These are phyloP conservation scores for Zygogramma bicolorata DNA, from an alignment of 2,888 invertebrate genomes.

Conservation along the genomic window DNA sequence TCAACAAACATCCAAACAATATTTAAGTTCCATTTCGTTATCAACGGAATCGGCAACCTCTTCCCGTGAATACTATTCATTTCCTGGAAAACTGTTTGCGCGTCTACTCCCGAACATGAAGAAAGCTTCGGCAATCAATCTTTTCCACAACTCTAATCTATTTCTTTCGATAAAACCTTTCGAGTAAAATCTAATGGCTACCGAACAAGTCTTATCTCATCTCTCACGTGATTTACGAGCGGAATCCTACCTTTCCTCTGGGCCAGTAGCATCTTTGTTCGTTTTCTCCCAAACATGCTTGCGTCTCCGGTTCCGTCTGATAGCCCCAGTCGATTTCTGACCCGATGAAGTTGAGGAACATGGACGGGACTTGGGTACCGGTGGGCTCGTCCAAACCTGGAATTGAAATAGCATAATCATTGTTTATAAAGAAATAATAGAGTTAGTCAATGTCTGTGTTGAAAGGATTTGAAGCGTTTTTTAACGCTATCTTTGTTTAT, in stretches of 20 bases:
- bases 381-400: conserved; percentile 87
- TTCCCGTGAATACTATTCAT: not conserved
- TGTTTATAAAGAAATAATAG: too few relatives aligned
- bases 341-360: conserved; percentile 89
- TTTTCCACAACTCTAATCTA: not conserved
- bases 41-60: too few relatives aligned
- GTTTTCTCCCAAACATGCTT: conserved; percentile 79
- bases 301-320: conserved; percentile 85
- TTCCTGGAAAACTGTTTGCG: not conserved
- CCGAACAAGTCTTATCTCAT: conserved; percentile 6
- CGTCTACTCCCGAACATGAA: not conserved
- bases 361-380: conserved; percentile 89
- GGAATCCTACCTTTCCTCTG: conserved; percentile 79
- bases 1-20: too few relatives aligned
- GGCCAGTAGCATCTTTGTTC: conserved; percentile 86
- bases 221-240: conserved; percentile 18
- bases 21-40: too few relatives aligned
- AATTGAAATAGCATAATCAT: conserved; percentile 16
- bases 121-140: not conserved
- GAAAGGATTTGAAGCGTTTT: too few relatives aligned
- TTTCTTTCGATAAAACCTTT: conserved; percentile 4
- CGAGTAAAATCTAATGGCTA: not conserved
- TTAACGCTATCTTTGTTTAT: too few relatives aligned
- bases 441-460: too few relatives aligned
- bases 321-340: conserved; percentile 91